Base-by-base conservation (phyloP, 2,113 vertebrate genomes). In the Conger conger region DNA sequence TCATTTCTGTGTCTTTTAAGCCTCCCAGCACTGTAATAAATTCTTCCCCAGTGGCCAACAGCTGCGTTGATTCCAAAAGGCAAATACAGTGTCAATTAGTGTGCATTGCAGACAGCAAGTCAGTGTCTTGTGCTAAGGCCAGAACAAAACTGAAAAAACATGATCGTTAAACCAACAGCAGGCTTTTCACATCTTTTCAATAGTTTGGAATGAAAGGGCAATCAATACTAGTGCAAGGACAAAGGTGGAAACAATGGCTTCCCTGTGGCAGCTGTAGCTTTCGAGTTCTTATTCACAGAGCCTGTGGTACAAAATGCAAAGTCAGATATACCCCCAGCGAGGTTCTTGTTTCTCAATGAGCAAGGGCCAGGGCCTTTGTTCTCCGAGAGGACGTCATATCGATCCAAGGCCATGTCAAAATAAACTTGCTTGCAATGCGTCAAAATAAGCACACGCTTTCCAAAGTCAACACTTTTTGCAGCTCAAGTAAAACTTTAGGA, bases 371-470 rank as follows among this genome's bases (percentile, higher is more conserved):
- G 68, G 45, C 42, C 80, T 83, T 82, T 79, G 82, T 81, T 80
- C 82, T 57, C 60, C 79, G 82, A 73, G 86, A 87, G 88, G 86
- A 88, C 85, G 57, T 36, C 1, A 30, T 83, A 87, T 87, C 57
- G 86, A 91, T 89, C 82, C 57, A 37, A 40, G 82, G 84, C 79
- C 80, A 83, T 84, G 82, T 87, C 88, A 87, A 76, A 87, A 57
- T 84, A 86, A 86, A 87, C 86, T 86, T 45, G 77, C 83, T 84
- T 82, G 88, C 87, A 88, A 90, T 88, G 88, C 84, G 53, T 86
- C 87, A 89, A 81, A 83, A 89, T 85, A 86, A 86, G 73, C 40
- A 68, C 73, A 63, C 40, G 63, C 79, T 88, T 88, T 87, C 87
- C 84, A 77, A 87, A 88, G 84, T 88, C 86, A 87, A 83, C 83